Percentiles rank a stretch among this genome's conserved stretches.
phyloP scores from a whole-genome alignment of 2,797 vertebrate species.

The Babyrousa celebensis region DNA sequence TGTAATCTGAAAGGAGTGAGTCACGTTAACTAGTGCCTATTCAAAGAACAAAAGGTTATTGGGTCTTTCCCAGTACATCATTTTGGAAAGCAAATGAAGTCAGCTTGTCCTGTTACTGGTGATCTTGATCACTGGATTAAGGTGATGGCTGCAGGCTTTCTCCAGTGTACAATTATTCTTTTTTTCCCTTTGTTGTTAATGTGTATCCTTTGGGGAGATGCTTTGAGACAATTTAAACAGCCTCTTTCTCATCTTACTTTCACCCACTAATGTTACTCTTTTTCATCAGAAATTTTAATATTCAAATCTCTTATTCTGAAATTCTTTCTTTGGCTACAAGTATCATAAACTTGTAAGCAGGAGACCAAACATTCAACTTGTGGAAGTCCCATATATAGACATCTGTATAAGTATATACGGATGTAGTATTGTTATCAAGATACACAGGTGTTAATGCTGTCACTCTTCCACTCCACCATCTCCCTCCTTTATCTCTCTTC shows the following conservation, averaged over 20 bases:
- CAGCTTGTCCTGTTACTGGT: neutral
- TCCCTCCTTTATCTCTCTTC: neutral
- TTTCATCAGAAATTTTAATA: conserved; percentile 50
- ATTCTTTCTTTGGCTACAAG: conserved; percentile 55
- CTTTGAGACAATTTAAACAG: conserved; percentile 38
- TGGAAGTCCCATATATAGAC: neutral
- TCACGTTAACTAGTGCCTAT: conserved; percentile 51
- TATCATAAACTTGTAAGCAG: conserved; percentile 58
- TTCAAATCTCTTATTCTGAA: conserved; percentile 56
- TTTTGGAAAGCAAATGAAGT: conserved; percentile 42
- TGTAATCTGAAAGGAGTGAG: conserved; percentile 59
- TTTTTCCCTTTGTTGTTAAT: conserved; percentile 61
- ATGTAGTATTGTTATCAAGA: conserved; percentile 4
- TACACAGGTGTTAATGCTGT: neutral
- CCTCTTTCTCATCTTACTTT: conserved; percentile 60
- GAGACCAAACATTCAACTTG: conserved; percentile 16
- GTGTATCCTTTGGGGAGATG: neutral
- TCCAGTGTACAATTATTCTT: neutral
- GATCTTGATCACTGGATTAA: conserved; percentile 60
- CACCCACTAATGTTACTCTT: neutral
- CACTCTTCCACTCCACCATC: neutral
- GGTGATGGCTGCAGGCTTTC: conserved; percentile 9
- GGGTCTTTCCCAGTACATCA: conserved; percentile 9
- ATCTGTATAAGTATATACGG: neutral
- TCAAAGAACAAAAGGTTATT: neutral